A percentile compares a stretch with the other conserved stretches of the same genome.
phyloP scores from a whole-genome alignment of 2,888 invertebrate genomes.

The Eucriotettix oculatus region DNA sequence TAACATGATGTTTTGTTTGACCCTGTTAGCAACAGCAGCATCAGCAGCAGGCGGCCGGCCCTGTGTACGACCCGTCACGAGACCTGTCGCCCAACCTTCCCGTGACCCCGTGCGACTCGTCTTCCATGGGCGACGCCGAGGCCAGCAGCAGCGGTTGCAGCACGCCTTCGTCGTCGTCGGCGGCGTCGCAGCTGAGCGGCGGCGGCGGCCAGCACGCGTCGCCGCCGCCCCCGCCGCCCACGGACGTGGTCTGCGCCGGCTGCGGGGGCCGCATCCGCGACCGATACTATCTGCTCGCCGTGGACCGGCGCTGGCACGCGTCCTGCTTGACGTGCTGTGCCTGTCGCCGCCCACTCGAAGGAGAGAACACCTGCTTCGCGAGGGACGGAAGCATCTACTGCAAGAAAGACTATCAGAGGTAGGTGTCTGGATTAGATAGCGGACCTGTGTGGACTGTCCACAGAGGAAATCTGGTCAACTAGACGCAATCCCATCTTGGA shows the following conservation, averaged over 20 bases:
- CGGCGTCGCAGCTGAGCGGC: slow-evolving; percentile 11
- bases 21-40: slow-evolving; percentile 39
- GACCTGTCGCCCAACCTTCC: slow-evolving; percentile 59
- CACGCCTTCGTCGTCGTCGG: slow-evolving; percentile 17
- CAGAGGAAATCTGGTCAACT: too few relatives aligned
- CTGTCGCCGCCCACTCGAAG: slow-evolving; percentile 76
- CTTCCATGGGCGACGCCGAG: slow-evolving; percentile 21
- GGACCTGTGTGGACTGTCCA: too few relatives aligned
- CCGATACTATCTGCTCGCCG: slow-evolving; percentile 79
- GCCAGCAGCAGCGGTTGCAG: slow-evolving; percentile 4
- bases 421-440: slow-evolving; percentile 25
- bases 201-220: slow-evolving; percentile 1
- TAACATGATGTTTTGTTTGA: too few relatives aligned
- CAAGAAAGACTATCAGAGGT: slow-evolving; percentile 95
- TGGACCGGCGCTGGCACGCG: slow-evolving; percentile 86
- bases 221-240: slow-evolving; percentile 14
- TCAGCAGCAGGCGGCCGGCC: slow-evolving; percentile 36
- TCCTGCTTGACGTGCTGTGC: slow-evolving; percentile 81
- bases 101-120: slow-evolving; percentile 39
- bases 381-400: slow-evolving; percentile 88
- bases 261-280: slow-evolving; percentile 76
- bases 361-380: slow-evolving; percentile 83
- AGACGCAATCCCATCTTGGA: too few relatives aligned
- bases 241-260: slow-evolving; percentile 58
- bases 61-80: slow-evolving; percentile 51